Conservation (phyloP, 2,113 vertebrate species). For the Alligator sinensis region DNA sequence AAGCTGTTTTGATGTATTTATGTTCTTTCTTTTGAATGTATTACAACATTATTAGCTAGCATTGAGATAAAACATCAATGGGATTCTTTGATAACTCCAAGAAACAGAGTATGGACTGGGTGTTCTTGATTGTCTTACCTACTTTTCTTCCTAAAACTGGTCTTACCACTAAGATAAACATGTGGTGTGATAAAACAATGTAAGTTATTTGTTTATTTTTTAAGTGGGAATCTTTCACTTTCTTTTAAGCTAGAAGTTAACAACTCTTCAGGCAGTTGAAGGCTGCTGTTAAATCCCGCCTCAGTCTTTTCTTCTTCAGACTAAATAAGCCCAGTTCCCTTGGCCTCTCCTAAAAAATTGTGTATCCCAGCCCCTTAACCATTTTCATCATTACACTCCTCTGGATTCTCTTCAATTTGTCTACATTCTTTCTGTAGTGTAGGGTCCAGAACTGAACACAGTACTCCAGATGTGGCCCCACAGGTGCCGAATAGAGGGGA, state of each 20-base stretch:
- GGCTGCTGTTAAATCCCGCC: too few relatives aligned
- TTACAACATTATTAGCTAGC: not conserved
- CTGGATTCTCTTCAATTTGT: too few relatives aligned
- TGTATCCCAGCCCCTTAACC: too few relatives aligned
- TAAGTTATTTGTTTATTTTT: not conserved
- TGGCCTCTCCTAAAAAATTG: too few relatives aligned
- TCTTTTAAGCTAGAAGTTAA: not conserved
- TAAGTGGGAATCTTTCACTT: not conserved
- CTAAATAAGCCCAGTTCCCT: too few relatives aligned
- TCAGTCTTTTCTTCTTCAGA: too few relatives aligned
- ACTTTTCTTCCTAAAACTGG: not conserved
- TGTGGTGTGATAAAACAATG: not conserved
- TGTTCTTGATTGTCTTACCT: not conserved
- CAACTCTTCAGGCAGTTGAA: not conserved
- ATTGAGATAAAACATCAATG: rapidly evolving
- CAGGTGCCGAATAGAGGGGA: too few relatives aligned
- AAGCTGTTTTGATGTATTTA: not conserved
- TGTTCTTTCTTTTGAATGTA: not conserved
- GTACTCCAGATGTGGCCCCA: too few relatives aligned
- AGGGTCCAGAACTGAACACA: too few relatives aligned
- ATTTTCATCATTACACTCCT: too few relatives aligned
- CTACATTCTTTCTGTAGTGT: too few relatives aligned
- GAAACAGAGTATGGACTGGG: not conserved
- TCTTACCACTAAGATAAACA: not conserved
- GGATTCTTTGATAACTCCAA: not conserved